A percentile compares a stretch with the other conserved stretches of the same genome.
These are phyloP conservation scores for Rhingia rostrata DNA, from an alignment of 2,888 invertebrate species.

Conservation along the genomic window DNA sequence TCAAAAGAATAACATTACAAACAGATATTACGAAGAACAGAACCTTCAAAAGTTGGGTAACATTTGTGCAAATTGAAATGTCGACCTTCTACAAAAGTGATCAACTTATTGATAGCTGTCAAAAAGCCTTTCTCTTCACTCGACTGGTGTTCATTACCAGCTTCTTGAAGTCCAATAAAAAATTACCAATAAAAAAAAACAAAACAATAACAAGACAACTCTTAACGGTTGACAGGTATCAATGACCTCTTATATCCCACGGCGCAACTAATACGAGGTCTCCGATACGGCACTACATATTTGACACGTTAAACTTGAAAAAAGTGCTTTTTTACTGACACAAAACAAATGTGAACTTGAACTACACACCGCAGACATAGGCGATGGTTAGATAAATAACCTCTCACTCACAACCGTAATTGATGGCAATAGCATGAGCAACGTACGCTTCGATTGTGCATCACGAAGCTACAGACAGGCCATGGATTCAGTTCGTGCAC, in stretches of 20 bases:
- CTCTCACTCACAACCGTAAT: slow-evolving; percentile 17
- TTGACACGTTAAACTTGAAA: slow-evolving; percentile 67
- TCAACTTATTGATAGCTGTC: neutral
- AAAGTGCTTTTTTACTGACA: slow-evolving; percentile 50
- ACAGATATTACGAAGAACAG: neutral
- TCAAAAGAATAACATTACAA: neutral
- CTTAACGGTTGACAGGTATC: slow-evolving; percentile 17
- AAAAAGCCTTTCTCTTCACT: slow-evolving; percentile 25
- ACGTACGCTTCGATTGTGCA: slow-evolving; percentile 33
- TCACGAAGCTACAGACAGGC: slow-evolving; percentile 18
- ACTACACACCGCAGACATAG: slow-evolving; percentile 55
- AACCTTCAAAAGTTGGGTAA: slow-evolving; percentile 32
- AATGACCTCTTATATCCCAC: slow-evolving; percentile 55
- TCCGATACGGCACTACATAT: slow-evolving; percentile 33
- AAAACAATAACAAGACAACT: neutral
- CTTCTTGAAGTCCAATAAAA: neutral
- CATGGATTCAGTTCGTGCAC: neutral
- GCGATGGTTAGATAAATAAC: slow-evolving; percentile 43
- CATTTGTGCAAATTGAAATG: slow-evolving; percentile 5
- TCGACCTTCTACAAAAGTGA: slow-evolving; percentile 18
- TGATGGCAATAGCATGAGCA: slow-evolving; percentile 12
- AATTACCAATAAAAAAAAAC: slow-evolving; percentile 3
- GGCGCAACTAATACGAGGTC: neutral
- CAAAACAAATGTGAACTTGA: slow-evolving; percentile 70
- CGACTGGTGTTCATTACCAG: slow-evolving; percentile 8